These are phyloP conservation scores for Stichopus chloronotus DNA, from an alignment of 35 echinoderm and acorn worm genomes.

Conservation along the genomic window DNA sequence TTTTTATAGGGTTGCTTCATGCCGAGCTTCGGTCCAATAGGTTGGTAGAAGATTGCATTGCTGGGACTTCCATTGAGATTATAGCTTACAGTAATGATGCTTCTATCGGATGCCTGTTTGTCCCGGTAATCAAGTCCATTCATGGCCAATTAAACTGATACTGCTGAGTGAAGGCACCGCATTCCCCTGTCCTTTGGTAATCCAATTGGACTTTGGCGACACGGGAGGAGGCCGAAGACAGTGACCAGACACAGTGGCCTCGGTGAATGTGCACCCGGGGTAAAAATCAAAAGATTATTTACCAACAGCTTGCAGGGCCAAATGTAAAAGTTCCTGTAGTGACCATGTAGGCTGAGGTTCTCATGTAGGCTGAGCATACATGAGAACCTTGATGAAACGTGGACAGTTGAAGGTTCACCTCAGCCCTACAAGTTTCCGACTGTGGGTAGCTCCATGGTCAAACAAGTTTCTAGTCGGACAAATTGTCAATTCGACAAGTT, in stretches of 20 bases:
- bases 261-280: background rate
- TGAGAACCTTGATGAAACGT: too few species aligned
- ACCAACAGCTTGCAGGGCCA: too few species aligned
- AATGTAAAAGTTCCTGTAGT: too few species aligned
- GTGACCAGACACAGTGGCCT: background rate
- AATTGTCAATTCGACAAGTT: too few species aligned
- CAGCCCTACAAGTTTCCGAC: too few species aligned
- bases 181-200: constrained; percentile 3
- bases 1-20: background rate
- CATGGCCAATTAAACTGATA: constrained; percentile 54
- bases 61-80: constrained; percentile 28
- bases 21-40: constrained; percentile 18
- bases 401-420: too few species aligned
- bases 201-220: constrained; percentile 45
- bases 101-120: background rate
- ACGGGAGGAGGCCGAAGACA: background rate
- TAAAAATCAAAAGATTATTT: too few species aligned
- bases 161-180: background rate
- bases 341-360: too few species aligned
- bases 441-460: too few species aligned
- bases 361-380: too few species aligned
- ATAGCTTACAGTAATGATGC: background rate
- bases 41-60: background rate
- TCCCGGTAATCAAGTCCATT: constrained; percentile 15
- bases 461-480: too few species aligned